phyloP scores from a whole-genome alignment of 2,797 vertebrate species.

The Rhinogobio ventralis region DNA sequence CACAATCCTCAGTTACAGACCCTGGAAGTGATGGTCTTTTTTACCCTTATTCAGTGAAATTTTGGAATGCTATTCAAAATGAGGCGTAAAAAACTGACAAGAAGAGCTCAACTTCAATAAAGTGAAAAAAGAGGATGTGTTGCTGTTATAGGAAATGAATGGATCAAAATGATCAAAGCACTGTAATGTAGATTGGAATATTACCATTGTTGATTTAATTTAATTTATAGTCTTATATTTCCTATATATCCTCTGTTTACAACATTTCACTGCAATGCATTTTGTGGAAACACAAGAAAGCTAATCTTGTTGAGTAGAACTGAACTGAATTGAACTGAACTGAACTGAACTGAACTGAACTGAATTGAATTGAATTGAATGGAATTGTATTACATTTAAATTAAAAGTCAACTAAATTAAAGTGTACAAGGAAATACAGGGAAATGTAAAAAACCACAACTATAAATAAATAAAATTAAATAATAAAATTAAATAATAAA shows the following conservation, averaged over 20 bases:
- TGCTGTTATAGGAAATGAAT: not conserved
- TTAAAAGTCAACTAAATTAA: too few species aligned
- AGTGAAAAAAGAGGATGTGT: constrained; percentile 10
- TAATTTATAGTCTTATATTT: not conserved
- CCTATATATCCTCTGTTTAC: not conserved
- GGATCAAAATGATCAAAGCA: constrained; percentile 4
- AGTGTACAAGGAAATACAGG: too few species aligned
- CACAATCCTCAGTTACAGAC: constrained; percentile 72
- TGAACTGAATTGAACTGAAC: not conserved
- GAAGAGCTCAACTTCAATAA: constrained; percentile 53
- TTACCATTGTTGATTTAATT: not conserved
- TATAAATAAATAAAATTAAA: too few species aligned
- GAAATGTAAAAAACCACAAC: too few species aligned
- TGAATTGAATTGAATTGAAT: not conserved
- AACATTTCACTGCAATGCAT: not conserved
- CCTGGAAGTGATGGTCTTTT: constrained; percentile 55
- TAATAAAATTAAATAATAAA: too few species aligned
- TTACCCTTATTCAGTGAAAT: constrained; percentile 23
- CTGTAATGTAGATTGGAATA: not conserved
- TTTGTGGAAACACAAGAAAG: not conserved
- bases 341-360: not conserved
- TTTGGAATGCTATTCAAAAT: constrained; percentile 63
- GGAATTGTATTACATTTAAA: not conserved
- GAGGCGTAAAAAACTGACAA: constrained; percentile 60
- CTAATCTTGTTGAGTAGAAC: not conserved